Conservation (phyloP, 2,797 vertebrate genomes). For the Sebastes taczanowskii region DNA sequence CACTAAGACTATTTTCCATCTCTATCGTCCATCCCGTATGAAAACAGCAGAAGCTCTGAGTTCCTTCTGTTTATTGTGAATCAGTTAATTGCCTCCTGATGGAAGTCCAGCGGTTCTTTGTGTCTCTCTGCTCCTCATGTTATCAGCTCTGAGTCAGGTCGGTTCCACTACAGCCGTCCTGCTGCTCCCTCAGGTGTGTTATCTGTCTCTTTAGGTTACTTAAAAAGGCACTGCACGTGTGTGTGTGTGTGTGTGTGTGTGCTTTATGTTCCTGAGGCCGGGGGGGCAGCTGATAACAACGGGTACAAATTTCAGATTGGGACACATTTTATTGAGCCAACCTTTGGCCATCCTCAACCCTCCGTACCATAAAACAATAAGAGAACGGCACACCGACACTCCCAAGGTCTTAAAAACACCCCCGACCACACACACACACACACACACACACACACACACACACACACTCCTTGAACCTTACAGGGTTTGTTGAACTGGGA, state of each 20-base stretch:
- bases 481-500: not conserved
- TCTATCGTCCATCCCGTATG: no score
- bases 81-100: no score
- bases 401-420: conserved; percentile 43
- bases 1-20: no score
- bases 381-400: conserved; percentile 42
- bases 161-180: not conserved
- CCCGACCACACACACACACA: conserved; percentile 3
- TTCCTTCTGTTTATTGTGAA: no score
- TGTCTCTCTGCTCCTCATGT: not conserved
- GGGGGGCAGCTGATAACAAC: conserved; percentile 59
- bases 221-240: conserved; percentile 11
- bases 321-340: conserved; percentile 78
- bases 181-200: not conserved
- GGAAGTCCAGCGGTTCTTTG: no score
- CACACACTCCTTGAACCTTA: conserved; percentile 26
- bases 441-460: not conserved
- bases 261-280: conserved; percentile 14
- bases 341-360: conserved; percentile 74
- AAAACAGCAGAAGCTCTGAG: no score
- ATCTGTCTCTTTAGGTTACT: conserved; percentile 13
- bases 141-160: not conserved
- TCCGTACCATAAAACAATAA: conserved; percentile 75
- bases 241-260: not conserved
- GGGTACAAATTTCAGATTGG: conserved; percentile 79